Evolutionary conservation across 2,797 vertebrate genomes (phyloP), one percentile per base, ranked within the genome.

Genomic region (Hemibagrus guttatus): DNA sequence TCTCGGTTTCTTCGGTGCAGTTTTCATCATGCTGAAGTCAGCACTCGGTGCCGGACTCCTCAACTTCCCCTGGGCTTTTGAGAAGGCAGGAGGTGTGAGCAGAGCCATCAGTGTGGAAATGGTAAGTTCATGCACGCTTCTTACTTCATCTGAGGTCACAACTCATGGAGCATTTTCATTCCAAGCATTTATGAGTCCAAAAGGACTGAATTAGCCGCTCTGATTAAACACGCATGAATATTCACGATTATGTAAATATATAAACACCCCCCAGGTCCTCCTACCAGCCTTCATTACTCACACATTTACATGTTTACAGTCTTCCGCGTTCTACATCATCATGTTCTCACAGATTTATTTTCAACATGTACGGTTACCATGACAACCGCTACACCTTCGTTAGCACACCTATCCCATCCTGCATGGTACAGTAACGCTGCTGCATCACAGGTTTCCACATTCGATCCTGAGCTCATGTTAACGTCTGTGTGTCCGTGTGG

Each of bases 41-140:
- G 96, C 98, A 0, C 95, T 99, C 81, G 98, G 98, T 7, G 98
- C 97, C 0, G 98, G 98, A 19, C 95, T 99, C 59, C 97, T 99
- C 42, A 99, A 96, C 93, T 98, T 99, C 84, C 97, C 98, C 23
- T 98, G 98, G 98, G 98, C 98, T 2, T 99, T 99, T 90, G 87
- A 95, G 92, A 96, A 95, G 91, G 97, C 98, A 0, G 98, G 98
- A 0, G 98, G 98, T 1, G 92, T 97, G 56, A 89, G 52, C 19
- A 94, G 95, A 0, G 96, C 97, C 26, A 86, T 98, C 84, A 90
- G 94, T 0, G 96, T 98, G 92, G 97, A 98, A 92, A 89, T 98
- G 97, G 98, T 99, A 93, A 94, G 96, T 76, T 6, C n/a, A 56
- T 16, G 46, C 9, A 49, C 46, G 12, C 21, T 59, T 39, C 19